Evolutionary conservation across 2,888 invertebrate species (phyloP), one percentile per base, ranked within the genome.

Genomic region (Tupiocoris notatus): DNA sequence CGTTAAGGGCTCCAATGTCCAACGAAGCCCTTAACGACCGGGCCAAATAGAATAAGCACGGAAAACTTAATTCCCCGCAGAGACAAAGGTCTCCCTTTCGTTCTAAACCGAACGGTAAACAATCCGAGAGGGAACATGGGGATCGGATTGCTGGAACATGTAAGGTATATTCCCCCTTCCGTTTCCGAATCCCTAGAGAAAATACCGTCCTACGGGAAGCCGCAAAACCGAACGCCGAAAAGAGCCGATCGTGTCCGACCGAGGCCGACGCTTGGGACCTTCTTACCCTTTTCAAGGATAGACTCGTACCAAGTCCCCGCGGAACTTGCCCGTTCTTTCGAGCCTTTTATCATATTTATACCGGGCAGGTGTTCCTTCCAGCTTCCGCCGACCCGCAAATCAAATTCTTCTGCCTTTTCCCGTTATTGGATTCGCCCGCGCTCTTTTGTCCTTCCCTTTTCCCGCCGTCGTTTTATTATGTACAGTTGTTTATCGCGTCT

Each of bases 371-470:
- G 39, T 39, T 7, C 39, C 39, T 7, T 39, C 39, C 39, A 39
- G 39, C 3, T 7, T 39, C 3, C 39, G 39, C 3, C 39, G 3
- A 39, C 73, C 71, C 73, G 61, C 73, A 73, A 73, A 73, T 73
- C 73, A 73, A 73, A 73, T 73, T 73, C 73, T 21, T 39, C 22
- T 56, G 67, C 67, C 67, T 67, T 57, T 56, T 67, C 67, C 67
- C 6, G 39, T 67, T 67, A 67, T 67, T 67, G 67, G 67, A 67
- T 67, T 67, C 22, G n/a, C n/a, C 17, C 67, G n/a, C n/a, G n/a
- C n/a, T n/a, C n/a, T n/a, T n/a, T n/a, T n/a, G n/a, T n/a, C n/a
- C n/a, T n/a, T n/a, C n/a, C n/a, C n/a, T n/a, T n/a, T n/a, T n/a
- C n/a, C n/a, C n/a, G n/a, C n/a, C n/a, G n/a, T n/a, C n/a, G n/a